Base-by-base conservation (phyloP, 1,140 invertebrate species). In the Alviniconcha marisindica region DNA sequence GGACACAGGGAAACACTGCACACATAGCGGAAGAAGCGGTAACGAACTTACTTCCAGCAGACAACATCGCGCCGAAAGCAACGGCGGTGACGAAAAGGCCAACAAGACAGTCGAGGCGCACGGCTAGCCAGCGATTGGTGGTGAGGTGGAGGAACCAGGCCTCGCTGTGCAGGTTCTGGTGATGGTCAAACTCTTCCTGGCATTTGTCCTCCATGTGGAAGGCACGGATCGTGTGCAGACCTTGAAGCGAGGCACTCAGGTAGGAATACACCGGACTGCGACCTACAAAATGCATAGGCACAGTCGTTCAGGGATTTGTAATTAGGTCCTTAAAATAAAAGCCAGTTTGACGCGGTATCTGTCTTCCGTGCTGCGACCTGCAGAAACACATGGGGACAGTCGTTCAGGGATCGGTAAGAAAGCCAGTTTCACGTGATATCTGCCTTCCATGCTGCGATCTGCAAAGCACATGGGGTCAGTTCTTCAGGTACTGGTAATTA, bases 381-480 rank as follows among this genome's bases (percentile, higher is more conserved):
- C 48, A 51, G 48, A 18, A 51, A 7, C 48, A 10, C 7, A 51
- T 97, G 96, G 0, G 99, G 93, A 0, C 97, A 96, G 38, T 97
- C 96, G 91, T 96, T 97, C 77, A 99, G 93, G 90, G 98, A 97
- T n/a, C n/a, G n/a, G n/a, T n/a, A n/a, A n/a, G n/a, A n/a, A n/a
- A n/a, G n/a, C n/a, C n/a, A n/a, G n/a, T n/a, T n/a, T n/a, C n/a
- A n/a, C n/a, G n/a, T n/a, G n/a, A n/a, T n/a, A n/a, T n/a, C n/a
- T n/a, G n/a, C n/a, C n/a, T n/a, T n/a, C n/a, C n/a, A n/a, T n/a
- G n/a, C n/a, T n/a, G n/a, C n/a, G n/a, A n/a, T n/a, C n/a, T n/a
- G n/a, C n/a, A n/a, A n/a, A n/a, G n/a, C n/a, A n/a, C n/a, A n/a
- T n/a, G n/a, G n/a, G n/a, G n/a, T n/a, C n/a, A n/a, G n/a, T n/a